Evolutionary conservation across 1,140 invertebrate genomes (phyloP), one percentile per base, ranked within the genome.

Genomic region (Yoshiicerus persimilis): DNA sequence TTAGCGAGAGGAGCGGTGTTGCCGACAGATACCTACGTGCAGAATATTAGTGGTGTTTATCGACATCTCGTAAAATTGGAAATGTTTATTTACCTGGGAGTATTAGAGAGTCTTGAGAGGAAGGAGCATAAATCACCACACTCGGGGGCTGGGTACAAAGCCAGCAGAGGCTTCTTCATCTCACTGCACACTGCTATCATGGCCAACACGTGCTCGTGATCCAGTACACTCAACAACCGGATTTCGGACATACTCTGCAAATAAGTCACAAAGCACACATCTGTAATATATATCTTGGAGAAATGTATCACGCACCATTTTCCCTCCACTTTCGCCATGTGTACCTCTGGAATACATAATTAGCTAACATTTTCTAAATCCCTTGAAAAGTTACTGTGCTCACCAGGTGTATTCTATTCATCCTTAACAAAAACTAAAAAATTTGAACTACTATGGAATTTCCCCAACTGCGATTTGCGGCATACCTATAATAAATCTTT

Each of bases 91-190:
- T 90, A 90, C 90, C 90, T 90, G 87, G 90, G 90, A 34, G 90
- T 91, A 84, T 91, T 91, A 13, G 90, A 70, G 23, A 91, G 89
- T 38, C 90, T 64, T 30, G 89, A 89, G 23, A 91, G 90, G 66
- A 91, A 91, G 16, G 89, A 89, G 86, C 90, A 91, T 62, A 91
- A 88, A 88, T 90, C 90, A 70, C 90, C 90, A 64, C 90, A 90
- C 62, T 90, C 90, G 0, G 90, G 90, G 75, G 89, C 89, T 2
- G 89, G 89, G 41, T 86, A 91, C 20, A 91, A 85, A 38, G 87
- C 86, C 1, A 91, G 23, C 11, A 89, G 56, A 23, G 88, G 89
- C 27, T 89, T 89, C 86, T 91, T 89, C 88, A 90, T 87, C 27
- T 89, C 90, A 75, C 56, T 89, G 39, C 88, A 91, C 30, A 89